Evolutionary conservation across 2,113 vertebrate genomes (phyloP).

Genomic region (Fukomys damarensis): DNA sequence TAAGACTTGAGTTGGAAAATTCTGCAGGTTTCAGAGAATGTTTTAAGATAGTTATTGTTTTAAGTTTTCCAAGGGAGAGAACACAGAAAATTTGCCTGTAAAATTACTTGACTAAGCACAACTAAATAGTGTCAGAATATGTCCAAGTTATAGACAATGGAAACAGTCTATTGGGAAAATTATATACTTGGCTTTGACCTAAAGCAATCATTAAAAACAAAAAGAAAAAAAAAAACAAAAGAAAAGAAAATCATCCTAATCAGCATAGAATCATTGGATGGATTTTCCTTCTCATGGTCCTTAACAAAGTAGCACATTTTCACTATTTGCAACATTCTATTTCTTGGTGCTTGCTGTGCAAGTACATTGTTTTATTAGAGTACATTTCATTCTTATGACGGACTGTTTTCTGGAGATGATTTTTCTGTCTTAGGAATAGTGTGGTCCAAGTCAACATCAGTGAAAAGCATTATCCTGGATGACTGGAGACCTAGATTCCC

Average conservation of each 20-base stretch:
- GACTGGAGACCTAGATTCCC: not conserved
- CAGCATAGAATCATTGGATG: not conserved
- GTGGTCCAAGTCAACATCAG: not conserved
- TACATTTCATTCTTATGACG: not conserved
- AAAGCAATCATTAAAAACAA: slow-evolving; percentile 59
- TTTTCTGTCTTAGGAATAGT: not conserved
- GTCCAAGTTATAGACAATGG: slow-evolving; percentile 60
- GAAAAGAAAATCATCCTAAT: not conserved
- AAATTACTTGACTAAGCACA: slow-evolving; percentile 6
- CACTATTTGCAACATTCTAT: not conserved
- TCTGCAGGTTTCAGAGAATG: not conserved
- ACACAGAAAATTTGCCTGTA: slow-evolving; percentile 39
- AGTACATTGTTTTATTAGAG: not conserved
- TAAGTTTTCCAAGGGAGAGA: slow-evolving; percentile 37
- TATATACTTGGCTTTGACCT: slow-evolving; percentile 27
- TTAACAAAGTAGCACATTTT: not conserved
- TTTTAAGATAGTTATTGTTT: slow-evolving; percentile 54
- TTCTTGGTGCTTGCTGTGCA: not conserved
- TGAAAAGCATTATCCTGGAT: not conserved
- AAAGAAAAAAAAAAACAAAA: not conserved
- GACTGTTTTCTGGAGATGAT: not conserved
- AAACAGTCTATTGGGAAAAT: slow-evolving; percentile 48
- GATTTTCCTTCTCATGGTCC: not conserved
- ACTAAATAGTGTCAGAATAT: slow-evolving; percentile 27
- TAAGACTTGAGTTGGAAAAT: slow-evolving; percentile 16